Percentiles rank a stretch among this genome's conserved stretches.
phyloP scores from a whole-genome alignment of 2,797 vertebrate species.

The Trichosurus vulpecula region DNA sequence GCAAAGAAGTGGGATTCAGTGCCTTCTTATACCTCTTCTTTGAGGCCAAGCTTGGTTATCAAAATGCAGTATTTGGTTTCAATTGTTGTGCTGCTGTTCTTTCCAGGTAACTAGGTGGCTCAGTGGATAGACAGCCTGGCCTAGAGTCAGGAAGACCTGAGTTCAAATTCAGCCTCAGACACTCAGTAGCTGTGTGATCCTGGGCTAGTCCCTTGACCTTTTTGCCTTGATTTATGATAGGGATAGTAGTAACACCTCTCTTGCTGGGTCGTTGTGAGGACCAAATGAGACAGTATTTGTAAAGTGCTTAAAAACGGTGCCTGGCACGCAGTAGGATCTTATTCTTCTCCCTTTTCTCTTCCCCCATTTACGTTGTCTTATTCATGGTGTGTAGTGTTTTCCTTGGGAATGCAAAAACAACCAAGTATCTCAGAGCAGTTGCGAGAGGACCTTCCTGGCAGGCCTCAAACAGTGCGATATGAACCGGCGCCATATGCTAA shows the following conservation, averaged over 20 bases:
- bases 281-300: neutral
- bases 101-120: neutral
- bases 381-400: neutral
- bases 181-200: neutral
- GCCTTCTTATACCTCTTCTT: neutral
- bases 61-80: neutral
- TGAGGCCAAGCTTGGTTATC: neutral
- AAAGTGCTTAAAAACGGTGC: neutral
- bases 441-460: neutral
- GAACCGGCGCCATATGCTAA: neutral
- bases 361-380: no score
- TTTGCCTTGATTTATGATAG: neutral
- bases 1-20: neutral
- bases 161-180: neutral
- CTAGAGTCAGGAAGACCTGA: neutral
- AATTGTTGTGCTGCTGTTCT: neutral
- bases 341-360: neutral
- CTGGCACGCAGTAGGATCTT: neutral
- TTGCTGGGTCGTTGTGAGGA: neutral
- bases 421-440: neutral
- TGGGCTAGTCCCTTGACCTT: neutral
- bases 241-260: neutral
- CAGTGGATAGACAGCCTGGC: neutral
- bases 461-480: neutral
- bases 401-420: neutral